Conservation (phyloP, 1,140 invertebrate species). For the Camponotus pennsylvanicus region DNA sequence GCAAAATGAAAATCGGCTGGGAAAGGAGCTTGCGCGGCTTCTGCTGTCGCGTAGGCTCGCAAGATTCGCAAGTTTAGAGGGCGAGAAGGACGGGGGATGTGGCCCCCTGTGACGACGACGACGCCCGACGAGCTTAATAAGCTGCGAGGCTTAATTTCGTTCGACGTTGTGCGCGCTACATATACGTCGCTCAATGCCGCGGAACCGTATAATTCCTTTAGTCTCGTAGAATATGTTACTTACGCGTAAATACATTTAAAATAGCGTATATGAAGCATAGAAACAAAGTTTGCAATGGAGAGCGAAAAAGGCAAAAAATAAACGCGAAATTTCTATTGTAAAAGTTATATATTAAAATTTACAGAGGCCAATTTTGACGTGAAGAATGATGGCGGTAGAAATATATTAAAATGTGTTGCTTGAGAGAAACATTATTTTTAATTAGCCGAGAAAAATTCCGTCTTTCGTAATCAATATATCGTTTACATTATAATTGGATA, state of each 20-base stretch:
- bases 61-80: background rate
- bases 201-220: conserved; percentile 40
- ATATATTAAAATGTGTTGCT: background rate
- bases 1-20: conserved; percentile 78
- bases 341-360: background rate
- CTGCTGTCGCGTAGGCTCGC: conserved; percentile 26
- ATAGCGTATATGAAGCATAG: background rate
- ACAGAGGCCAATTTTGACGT: background rate
- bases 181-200: conserved; percentile 17
- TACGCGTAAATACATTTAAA: conserved; percentile 14
- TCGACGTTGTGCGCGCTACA: conserved; percentile 29
- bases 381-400: background rate
- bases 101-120: background rate
- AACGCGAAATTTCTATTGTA: background rate
- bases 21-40: conserved; percentile 31
- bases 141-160: conserved; percentile 74
- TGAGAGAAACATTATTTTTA: background rate
- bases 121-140: conserved; percentile 69
- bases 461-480: background rate
- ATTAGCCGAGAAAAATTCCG: background rate
- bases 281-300: background rate
- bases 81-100: too few species aligned
- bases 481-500: conserved; percentile 18
- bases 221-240: conserved; percentile 25
- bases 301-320: background rate